These are phyloP conservation scores for Hyposoter dolosus DNA, from an alignment of 2,888 invertebrate species.

Conservation along the genomic window DNA sequence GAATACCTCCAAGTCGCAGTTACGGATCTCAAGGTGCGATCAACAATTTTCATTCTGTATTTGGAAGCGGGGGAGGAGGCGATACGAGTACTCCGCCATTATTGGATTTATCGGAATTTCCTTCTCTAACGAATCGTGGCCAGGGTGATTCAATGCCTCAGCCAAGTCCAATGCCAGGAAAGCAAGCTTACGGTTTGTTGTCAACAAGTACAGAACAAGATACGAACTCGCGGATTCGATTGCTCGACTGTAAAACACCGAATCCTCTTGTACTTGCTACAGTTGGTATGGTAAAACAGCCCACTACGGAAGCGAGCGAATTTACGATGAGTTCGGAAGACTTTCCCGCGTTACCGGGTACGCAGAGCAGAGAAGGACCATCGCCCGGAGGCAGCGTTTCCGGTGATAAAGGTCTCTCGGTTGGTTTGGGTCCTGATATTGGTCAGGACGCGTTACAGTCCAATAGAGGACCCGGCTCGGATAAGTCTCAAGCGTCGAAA, in stretches of 20 bases:
- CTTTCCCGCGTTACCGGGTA: conserved; percentile 99
- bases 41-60: conserved; percentile 92
- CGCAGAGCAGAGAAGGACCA: conserved; percentile 90
- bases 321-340: conserved; percentile 99
- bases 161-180: conserved; percentile 94
- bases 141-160: conserved; percentile 92
- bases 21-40: conserved; percentile 85
- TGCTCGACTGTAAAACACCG: conserved; percentile 63
- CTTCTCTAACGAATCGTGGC: conserved; percentile 95
- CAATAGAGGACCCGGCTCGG: conserved; percentile 82
- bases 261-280: conserved; percentile 76
- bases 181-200: conserved; percentile 95
- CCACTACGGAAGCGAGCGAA: conserved; percentile 95
- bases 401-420: conserved; percentile 84
- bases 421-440: conserved; percentile 84
- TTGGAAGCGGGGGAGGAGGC: conserved; percentile 88
- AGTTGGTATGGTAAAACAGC: conserved; percentile 98
- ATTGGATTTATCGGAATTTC: conserved; percentile 96
- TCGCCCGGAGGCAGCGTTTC: conserved; percentile 87
- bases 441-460: conserved; percentile 83
- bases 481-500: conserved; percentile 85
- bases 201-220: conserved; percentile 64
- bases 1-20: conserved; percentile 87
- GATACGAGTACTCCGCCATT: conserved; percentile 94
- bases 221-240: conserved; percentile 62